These are phyloP conservation scores for Neodiprion virginianus DNA, from an alignment of 1,140 invertebrate species.

Conservation along the genomic window DNA sequence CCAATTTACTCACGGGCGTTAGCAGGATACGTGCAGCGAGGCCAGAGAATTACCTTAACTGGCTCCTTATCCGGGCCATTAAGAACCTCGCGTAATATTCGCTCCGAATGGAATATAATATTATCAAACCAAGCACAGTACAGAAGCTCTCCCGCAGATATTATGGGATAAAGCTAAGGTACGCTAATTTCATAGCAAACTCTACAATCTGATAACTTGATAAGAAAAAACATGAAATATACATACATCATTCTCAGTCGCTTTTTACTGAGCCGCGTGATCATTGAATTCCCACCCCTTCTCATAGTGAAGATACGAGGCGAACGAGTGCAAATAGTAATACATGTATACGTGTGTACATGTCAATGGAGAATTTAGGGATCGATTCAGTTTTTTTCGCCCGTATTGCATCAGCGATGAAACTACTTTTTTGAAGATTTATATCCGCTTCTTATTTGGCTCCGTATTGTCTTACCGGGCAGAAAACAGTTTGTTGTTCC, in stretches of 20 bases:
- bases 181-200: not conserved
- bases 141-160: too few relatives aligned
- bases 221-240: not conserved
- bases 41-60: not conserved
- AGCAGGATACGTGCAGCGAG: not conserved
- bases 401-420: not conserved
- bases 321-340: not conserved
- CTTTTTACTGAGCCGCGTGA: too few relatives aligned
- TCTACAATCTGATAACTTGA: not conserved
- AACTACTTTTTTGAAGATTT: not conserved
- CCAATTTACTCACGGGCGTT: not conserved
- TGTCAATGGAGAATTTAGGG: not conserved
- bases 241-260: not conserved
- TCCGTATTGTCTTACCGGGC: slow-evolving; percentile 37
- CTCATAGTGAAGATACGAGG: not conserved
- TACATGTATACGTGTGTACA: not conserved
- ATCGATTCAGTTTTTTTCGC: not conserved
- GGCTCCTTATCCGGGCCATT: not conserved
- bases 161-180: too few relatives aligned
- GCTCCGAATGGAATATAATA: too few relatives aligned
- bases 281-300: not conserved
- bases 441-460: slow-evolving; percentile 37
- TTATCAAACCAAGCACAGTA: too few relatives aligned
- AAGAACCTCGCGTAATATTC: too few relatives aligned
- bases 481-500: slow-evolving; percentile 39